A percentile compares a stretch with the other conserved stretches of the same genome.
phyloP scores from a whole-genome alignment of 2,113 vertebrate species.

The Chamaea fasciata region DNA sequence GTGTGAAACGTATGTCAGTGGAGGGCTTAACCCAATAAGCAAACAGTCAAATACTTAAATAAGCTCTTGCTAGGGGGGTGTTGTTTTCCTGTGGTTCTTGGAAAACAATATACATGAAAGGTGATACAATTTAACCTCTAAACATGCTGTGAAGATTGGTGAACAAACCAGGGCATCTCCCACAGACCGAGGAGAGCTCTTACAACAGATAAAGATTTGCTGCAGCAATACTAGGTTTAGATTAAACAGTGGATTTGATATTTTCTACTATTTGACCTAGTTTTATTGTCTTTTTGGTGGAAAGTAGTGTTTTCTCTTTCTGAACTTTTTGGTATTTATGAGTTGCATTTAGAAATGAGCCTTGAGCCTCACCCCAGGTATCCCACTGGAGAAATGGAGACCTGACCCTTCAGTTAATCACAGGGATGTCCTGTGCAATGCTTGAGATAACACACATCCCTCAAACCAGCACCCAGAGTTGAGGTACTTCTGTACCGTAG shows the following conservation, averaged over 20 bases:
- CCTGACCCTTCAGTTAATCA: neutral
- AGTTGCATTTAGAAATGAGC: neutral
- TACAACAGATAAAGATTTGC: neutral
- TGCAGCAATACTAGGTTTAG: neutral
- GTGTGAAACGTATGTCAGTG: neutral
- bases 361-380: neutral
- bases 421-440: neutral
- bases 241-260: neutral
- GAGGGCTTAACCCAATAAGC: neutral
- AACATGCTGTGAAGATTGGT: neutral
- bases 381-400: neutral
- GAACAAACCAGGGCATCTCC: neutral
- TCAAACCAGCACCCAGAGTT: neutral
- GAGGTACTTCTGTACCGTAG: neutral
- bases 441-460: neutral
- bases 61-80: neutral
- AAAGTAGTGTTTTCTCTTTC: neutral
- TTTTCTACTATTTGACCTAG: neutral
- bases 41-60: neutral
- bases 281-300: neutral
- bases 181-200: neutral
- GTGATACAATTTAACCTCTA: slow-evolving; percentile 1
- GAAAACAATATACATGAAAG: neutral
- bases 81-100: neutral
- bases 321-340: neutral